phyloP scores from a whole-genome alignment of 2,797 vertebrate genomes.

The Gorsachius magnificus region DNA sequence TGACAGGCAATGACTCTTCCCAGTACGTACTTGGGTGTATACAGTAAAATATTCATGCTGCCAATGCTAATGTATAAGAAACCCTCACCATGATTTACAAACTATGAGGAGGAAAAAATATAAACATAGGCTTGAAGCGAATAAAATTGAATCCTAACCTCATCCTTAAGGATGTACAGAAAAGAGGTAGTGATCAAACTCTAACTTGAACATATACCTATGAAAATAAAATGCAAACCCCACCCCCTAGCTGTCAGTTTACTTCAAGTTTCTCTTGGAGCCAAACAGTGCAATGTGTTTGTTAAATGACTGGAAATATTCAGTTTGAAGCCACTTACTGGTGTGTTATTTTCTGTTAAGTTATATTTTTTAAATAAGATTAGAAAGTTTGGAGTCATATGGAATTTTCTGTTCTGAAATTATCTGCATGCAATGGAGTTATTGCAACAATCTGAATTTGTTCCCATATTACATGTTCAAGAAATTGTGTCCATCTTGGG shows the following conservation, averaged over 20 bases:
- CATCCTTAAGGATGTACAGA: not conserved
- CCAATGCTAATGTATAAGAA: not conserved
- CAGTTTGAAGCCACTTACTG: rapidly evolving
- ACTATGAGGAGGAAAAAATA: not conserved
- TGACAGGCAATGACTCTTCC: not conserved
- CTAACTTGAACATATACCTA: not conserved
- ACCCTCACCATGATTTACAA: not conserved
- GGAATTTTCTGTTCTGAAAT: not conserved
- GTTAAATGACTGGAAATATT: not conserved
- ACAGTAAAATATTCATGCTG: not conserved
- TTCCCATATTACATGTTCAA: not conserved
- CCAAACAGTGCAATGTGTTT: not conserved
- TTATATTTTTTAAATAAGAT: not conserved
- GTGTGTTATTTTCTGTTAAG: not conserved
- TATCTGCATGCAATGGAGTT: not conserved
- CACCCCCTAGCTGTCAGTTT: not conserved
- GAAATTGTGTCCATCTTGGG: not conserved
- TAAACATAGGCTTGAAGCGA: not conserved
- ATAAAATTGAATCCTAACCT: not conserved
- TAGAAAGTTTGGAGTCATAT: not conserved
- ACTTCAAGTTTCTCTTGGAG: not conserved
- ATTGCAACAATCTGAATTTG: not conserved
- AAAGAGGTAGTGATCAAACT: not conserved
- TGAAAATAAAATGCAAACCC: not conserved
- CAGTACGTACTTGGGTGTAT: rapidly evolving